Evolutionary conservation across 2,888 invertebrate genomes (phyloP).

Genomic region (Empis livida): DNA sequence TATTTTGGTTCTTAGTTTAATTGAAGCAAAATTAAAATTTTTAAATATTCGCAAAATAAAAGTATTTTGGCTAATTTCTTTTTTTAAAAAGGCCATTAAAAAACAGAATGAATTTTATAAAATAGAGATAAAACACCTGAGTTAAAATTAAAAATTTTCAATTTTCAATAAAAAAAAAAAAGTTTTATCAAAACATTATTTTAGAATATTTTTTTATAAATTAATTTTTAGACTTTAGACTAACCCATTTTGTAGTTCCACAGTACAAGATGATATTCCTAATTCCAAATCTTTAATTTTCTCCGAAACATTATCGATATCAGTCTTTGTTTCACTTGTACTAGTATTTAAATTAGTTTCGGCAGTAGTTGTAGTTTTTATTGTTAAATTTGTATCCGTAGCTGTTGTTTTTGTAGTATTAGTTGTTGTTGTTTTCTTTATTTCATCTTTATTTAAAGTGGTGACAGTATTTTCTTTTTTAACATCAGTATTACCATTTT

Average conservation of each 20-base stretch:
- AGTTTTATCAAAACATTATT: not conserved
- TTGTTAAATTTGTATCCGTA: slow-evolving; percentile 8
- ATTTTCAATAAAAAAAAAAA: no score
- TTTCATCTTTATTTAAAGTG: not conserved
- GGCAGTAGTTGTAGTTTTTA: slow-evolving; percentile 7
- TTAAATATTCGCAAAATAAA: no score
- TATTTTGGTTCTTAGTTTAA: no score
- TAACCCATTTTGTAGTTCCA: slow-evolving; percentile 18
- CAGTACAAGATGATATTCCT: slow-evolving; percentile 7
- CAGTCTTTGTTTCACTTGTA: slow-evolving; percentile 12
- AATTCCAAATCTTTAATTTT: slow-evolving; percentile 8
- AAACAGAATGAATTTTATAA: no score
- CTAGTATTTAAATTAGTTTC: slow-evolving; percentile 11
- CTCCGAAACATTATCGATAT: slow-evolving; percentile 10
- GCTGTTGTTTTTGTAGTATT: slow-evolving; percentile 5
- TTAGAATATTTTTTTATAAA: not conserved
- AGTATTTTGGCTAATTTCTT: no score
- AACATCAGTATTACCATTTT: slow-evolving; percentile 3
- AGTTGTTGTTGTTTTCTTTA: slow-evolving; percentile 3
- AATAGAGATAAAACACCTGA: no score
- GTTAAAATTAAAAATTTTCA: no score
- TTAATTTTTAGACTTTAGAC: slow-evolving; percentile 7
- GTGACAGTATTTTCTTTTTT: slow-evolving; percentile 2
- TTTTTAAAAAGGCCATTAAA: no score
- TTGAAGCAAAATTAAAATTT: no score